Evolutionary conservation across 1,140 invertebrate species (phyloP), one percentile per base, ranked within the genome.

Genomic region (Mesaphorura yosii): DNA sequence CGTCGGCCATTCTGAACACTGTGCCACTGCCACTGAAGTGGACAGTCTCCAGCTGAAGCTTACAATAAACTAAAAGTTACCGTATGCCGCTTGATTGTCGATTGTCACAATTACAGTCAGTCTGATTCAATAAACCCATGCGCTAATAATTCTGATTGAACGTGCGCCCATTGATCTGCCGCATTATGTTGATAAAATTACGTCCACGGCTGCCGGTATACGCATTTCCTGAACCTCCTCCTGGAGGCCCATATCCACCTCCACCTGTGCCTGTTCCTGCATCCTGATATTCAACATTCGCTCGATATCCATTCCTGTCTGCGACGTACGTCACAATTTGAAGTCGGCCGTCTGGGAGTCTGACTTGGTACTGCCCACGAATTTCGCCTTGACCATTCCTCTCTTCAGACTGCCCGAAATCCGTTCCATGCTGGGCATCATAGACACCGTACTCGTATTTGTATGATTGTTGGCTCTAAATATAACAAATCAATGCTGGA

Each of bases 381-480:
- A 45, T 55, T 1, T 70, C 72, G n/a, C n/a, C n/a, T 19, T 69
- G 68, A 2, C 73, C 72, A 28, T 68, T 69, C 51, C 73, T 10
- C 28, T 23, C 20, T 25, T 34, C 31, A 10, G 10, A 10, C 10
- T 41, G 39, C n/a, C 31, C 31, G 54, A 57, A 60, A 26, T 60
- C 48, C 27, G 45, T 52, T 2, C 44, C 42, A 20, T 51, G 29
- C 22, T 44, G 47, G 44, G 17, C 28, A 23, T 56, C 58, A 14
- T 38, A 34, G 2, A 60, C 54, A 10, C 42, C 58, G 38, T 60
- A 60, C 25, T 57, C 37, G 20, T 56, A 60, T 23, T 45, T 41
- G 51, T 60, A 60, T 29, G 53, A 56, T 28, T 53, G 47, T 27
- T 45, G 28, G 23, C 23, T 41, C 41, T 46, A 40, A 25, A 45